Base-by-base conservation (phyloP, 1,140 invertebrate genomes). In the Drosophila tristis region DNA sequence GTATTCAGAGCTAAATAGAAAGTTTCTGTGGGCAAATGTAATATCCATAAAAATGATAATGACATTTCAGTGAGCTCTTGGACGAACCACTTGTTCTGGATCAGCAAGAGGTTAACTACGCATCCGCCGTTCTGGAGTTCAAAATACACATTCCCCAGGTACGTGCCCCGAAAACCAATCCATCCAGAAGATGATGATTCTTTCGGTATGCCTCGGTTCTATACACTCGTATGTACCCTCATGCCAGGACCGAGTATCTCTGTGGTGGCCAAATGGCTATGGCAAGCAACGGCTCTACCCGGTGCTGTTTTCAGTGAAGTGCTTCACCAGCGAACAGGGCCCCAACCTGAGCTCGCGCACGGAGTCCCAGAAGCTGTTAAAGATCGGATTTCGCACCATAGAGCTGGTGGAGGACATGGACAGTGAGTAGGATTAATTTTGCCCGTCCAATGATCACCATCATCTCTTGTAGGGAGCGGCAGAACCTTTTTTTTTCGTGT, bases 201-300 rank as follows among this genome's bases (percentile, higher is more conserved):
- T 3, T 31, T 31, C 31, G 31, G 3, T 3, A 31, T 31, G 9
- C 3, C 31, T 8, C 31, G 31, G 31, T 31, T 31, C 31, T 9
- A 7, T 7, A 29, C 8, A 20, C 20, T 20, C 20, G 7, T 31
- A 31, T 25, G 23, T 31, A 31, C 31, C 8, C 9, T 45, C 1
- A 23, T 48, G 9, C 9, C 45, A 91, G 90, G 74, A 74, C n/a
- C 60, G 47, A 1, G 74, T 91, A 0, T 77, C 94, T 47, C 82
- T 94, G 8, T 99, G 98, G 98, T 99, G 98, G 98, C 98, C 98
- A 0, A 98, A 98, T 93, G 98, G 97, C 31, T 97, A 96, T 91
- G 98, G 98, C 13, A 89, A 93, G 11, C 98, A 97, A 91, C 93
- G 92, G 1, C 93, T 99, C 0, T 98, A 98, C 80, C 91, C 93